A percentile compares a stretch with the other conserved stretches of the same genome.
phyloP scores from a whole-genome alignment of 2,797 vertebrate species.

The Neopelma chrysocephalum region DNA sequence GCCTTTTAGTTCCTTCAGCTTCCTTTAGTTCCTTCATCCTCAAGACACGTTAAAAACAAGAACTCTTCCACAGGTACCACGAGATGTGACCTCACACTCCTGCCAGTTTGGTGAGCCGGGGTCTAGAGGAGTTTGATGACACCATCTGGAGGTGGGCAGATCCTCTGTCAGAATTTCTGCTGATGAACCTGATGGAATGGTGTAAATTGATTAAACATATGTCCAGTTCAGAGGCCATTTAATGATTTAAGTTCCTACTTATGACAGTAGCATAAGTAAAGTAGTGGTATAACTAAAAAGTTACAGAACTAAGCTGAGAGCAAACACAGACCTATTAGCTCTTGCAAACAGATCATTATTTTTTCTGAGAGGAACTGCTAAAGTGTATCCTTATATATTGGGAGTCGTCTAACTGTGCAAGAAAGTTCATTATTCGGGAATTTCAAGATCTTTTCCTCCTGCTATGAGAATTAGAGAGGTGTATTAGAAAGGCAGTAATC shows the following conservation, averaged over 20 bases:
- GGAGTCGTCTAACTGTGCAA: not conserved
- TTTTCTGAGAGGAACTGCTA: not conserved
- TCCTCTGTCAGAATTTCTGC: not conserved
- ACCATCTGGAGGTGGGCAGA: not conserved
- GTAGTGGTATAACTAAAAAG: not conserved
- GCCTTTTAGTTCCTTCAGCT: not conserved
- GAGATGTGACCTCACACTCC: not conserved
- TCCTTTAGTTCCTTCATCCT: not conserved
- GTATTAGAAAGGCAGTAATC: not conserved
- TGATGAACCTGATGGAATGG: not conserved
- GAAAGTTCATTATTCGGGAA: slow-evolving; percentile 18
- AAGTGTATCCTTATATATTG: not conserved
- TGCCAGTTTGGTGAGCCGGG: fast-evolving
- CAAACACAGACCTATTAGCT: not conserved
- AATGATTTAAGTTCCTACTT: not conserved
- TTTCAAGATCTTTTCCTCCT: not conserved
- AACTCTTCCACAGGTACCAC: not conserved
- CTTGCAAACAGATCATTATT: not conserved
- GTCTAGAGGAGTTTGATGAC: not conserved
- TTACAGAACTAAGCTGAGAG: not conserved
- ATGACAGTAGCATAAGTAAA: not conserved
- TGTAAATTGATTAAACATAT: not conserved
- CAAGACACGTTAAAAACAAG: not conserved
- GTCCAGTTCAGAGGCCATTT: not conserved
- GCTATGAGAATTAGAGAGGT: not conserved